Evolutionary conservation across 2,797 vertebrate genomes (phyloP).

Genomic region (Thaleichthys pacificus): DNA sequence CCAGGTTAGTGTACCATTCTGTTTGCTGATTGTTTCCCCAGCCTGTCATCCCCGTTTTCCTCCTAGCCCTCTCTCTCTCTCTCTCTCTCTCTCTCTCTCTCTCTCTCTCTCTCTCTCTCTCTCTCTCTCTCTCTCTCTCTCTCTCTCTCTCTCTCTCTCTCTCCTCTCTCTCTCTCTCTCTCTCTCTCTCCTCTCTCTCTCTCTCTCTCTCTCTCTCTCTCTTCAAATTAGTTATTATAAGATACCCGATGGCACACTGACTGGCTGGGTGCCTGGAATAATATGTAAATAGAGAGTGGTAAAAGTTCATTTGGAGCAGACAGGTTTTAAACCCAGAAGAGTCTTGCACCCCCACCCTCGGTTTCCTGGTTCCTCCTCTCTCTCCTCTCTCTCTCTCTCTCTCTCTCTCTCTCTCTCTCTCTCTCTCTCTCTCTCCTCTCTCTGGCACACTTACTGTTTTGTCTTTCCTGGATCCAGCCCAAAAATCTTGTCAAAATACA

Average conservation of each 20-base stretch:
- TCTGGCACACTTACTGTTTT: conserved; percentile 33
- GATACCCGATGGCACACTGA: conserved; percentile 49
- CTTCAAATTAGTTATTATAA: conserved; percentile 55
- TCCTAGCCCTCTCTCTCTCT: too few species aligned
- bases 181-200: too few species aligned
- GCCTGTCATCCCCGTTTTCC: conserved; percentile 36
- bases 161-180: too few species aligned
- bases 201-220: conserved; percentile 20
- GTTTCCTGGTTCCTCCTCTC: background rate
- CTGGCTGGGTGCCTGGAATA: conserved; percentile 41
- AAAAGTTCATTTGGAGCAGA: conserved; percentile 39
- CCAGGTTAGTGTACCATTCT: conserved; percentile 61
- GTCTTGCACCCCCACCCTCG: conserved; percentile 15
- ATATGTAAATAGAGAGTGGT: conserved; percentile 60
- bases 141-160: conserved; percentile 17
- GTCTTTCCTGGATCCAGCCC: conserved; percentile 70
- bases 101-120: too few species aligned
- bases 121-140: conserved; percentile 20
- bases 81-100: too few species aligned
- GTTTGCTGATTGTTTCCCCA: conserved; percentile 59
- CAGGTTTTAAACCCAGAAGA: conserved; percentile 33
- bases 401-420: background rate
- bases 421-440: conserved; percentile 2
- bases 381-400: background rate
- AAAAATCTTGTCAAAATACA: conserved; percentile 78